Percentiles rank a stretch among this genome's conserved stretches.
phyloP scores from a whole-genome alignment of 2,888 invertebrate species.

The Cantharis rustica region DNA sequence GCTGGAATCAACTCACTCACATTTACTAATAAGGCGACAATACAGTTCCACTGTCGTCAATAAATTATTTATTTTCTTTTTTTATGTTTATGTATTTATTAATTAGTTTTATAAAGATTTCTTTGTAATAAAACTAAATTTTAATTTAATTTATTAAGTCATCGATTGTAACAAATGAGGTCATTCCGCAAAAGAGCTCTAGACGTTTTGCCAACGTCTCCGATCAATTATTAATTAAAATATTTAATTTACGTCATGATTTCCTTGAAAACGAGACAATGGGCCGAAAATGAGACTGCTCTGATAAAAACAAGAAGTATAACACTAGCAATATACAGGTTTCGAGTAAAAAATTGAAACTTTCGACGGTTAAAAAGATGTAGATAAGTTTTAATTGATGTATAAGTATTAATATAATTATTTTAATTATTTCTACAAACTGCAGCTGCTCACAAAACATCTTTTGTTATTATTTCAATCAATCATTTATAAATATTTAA shows the following conservation, averaged over 20 bases:
- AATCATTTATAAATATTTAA: neutral
- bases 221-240: no score
- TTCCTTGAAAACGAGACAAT: neutral
- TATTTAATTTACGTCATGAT: no score
- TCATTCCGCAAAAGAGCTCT: neutral
- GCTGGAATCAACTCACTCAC: neutral
- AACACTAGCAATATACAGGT: neutral
- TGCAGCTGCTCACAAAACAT: neutral
- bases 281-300: neutral
- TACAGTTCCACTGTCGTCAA: neutral
- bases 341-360: neutral
- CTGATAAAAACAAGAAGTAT: neutral
- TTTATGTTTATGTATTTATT: neutral
- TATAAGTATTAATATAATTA: neutral
- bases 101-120: neutral
- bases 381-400: neutral
- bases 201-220: neutral
- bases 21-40: constrained; percentile 1
- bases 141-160: neutral
- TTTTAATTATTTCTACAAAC: neutral
- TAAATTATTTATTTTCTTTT: neutral
- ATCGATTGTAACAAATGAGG: neutral
- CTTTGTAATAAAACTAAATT: neutral
- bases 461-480: neutral
- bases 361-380: neutral